Evolutionary conservation across 2,113 vertebrate genomes (phyloP).

Genomic region (Austrofundulus limnaeus): DNA sequence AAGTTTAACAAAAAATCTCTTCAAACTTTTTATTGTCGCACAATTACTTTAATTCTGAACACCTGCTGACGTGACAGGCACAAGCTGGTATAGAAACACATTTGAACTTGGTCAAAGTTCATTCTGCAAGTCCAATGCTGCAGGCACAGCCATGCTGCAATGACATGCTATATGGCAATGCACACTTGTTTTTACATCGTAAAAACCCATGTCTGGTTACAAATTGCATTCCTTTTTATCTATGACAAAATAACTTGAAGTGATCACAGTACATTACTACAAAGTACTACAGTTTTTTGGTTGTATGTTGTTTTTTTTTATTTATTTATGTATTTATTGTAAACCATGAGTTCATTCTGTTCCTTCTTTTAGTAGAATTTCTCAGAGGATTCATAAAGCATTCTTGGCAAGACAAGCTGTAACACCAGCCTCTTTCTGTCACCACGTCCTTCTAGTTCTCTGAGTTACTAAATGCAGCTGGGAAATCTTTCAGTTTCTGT

Average conservation of each 20-base stretch:
- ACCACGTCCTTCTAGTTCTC: not conserved
- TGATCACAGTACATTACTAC: not conserved
- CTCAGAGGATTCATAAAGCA: slow-evolving; percentile 17
- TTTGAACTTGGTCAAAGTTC: no score
- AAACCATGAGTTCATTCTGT: slow-evolving; percentile 26
- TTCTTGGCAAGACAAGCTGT: slow-evolving; percentile 26
- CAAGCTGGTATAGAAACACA: no score
- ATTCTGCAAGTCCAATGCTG: no score
- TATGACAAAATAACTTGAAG: slow-evolving; percentile 2
- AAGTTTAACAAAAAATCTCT: no score
- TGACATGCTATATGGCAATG: no score
- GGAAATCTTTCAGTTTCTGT: not conserved
- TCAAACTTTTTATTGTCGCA: no score
- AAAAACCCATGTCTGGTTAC: no score
- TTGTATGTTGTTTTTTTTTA: slow-evolving; percentile 4
- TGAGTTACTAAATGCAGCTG: slow-evolving; percentile 12
- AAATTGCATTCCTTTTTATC: not conserved
- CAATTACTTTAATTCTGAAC: no score
- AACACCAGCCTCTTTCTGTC: slow-evolving; percentile 36
- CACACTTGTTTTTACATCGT: no score
- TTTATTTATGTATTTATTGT: not conserved
- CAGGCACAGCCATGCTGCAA: no score
- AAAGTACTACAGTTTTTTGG: slow-evolving; percentile 5
- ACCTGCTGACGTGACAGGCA: no score
- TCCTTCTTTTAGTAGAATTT: slow-evolving; percentile 10